phyloP scores from a whole-genome alignment of 2,888 invertebrate species.

The Acanthococcus lagerstroemiae region DNA sequence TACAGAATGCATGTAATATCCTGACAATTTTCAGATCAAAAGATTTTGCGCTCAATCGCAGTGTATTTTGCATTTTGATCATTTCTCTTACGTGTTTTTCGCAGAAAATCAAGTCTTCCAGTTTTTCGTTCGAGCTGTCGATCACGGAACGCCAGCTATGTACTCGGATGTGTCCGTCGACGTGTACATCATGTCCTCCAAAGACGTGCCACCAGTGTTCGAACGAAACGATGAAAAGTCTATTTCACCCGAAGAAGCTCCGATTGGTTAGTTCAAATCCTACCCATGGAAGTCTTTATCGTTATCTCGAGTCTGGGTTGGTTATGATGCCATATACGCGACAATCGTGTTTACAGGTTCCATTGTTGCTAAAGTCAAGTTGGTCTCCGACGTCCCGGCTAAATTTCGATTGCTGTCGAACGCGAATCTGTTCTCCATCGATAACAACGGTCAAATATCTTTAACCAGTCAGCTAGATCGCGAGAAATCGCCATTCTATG shows the following conservation, averaged over 20 bases:
- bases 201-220: conserved; percentile 61
- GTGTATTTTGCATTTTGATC: no score
- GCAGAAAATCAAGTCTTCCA: conserved; percentile 67
- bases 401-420: conserved; percentile 54
- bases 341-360: conserved; percentile 49
- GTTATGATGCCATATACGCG: no score
- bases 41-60: no score
- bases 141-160: conserved; percentile 63
- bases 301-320: no score
- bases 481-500: conserved; percentile 57
- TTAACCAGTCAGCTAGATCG: conserved; percentile 65
- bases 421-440: conserved; percentile 57
- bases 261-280: conserved; percentile 46
- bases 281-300: not conserved
- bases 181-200: conserved; percentile 62
- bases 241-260: conserved; percentile 67
- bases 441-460: conserved; percentile 61
- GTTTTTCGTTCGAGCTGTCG: conserved; percentile 80
- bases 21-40: no score
- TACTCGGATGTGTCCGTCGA: conserved; percentile 73
- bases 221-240: conserved; percentile 63
- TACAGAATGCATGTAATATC: no score
- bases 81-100: conserved; percentile 33
- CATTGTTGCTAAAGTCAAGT: conserved; percentile 56
- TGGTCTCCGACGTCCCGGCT: conserved; percentile 51